Evolutionary conservation across 2,888 invertebrate genomes (phyloP).

Genomic region (Andrena praecox): DNA sequence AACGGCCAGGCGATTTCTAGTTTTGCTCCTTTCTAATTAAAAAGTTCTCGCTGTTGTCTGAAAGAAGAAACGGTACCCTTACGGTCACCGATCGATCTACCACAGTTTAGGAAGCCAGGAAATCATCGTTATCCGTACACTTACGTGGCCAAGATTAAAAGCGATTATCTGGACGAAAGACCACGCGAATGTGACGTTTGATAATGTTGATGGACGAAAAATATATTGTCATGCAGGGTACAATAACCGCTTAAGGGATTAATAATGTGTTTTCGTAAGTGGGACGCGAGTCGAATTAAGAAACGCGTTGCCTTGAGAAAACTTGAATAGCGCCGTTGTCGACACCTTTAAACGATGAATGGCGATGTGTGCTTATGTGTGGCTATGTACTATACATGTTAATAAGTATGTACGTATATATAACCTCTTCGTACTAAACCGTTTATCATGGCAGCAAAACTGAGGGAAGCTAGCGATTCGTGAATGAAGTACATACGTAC

Average conservation of each 20-base stretch:
- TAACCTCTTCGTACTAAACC: conserved; percentile 67
- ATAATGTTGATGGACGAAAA: not conserved
- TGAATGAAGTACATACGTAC: conserved; percentile 67
- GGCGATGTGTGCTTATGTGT: not conserved
- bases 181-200: not conserved
- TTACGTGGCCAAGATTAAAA: not conserved
- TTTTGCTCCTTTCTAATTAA: not conserved
- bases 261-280: conserved; percentile 42
- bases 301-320: conserved; percentile 25
- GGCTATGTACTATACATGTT: too few species aligned
- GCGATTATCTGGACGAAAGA: not conserved
- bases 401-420: conserved; percentile 18
- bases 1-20: not conserved
- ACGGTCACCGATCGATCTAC: not conserved
- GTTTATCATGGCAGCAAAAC: not conserved
- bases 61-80: conserved; percentile 19
- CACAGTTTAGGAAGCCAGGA: conserved; percentile 38
- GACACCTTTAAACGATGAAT: conserved; percentile 15
- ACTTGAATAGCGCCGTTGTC: not conserved
- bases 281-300: conserved; percentile 52
- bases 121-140: conserved; percentile 12
- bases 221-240: not conserved
- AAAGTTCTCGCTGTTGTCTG: conserved; percentile 31
- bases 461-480: conserved; percentile 24
- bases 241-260: not conserved